Base-by-base conservation (phyloP, 92 coral and sea anemone genomes). In the Actinernus sp. region DNA sequence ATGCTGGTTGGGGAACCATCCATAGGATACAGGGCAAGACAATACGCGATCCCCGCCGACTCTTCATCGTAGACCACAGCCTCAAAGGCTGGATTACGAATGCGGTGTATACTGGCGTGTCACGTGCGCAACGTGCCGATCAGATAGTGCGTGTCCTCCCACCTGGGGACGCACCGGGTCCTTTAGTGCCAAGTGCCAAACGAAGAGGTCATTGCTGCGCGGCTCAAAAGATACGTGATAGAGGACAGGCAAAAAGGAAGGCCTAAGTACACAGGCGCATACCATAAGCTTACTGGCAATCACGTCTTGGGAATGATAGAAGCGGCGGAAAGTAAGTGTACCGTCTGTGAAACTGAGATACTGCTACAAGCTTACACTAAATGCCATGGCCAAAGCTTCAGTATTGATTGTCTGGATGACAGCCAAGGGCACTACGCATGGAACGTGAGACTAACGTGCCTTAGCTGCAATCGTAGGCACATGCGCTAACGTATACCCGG, bases 221-320 rank as follows among this genome's bases (percentile, higher is more conserved):
- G 78, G 26, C 4, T 71, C 26, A 58, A 71, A 45, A 41, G 78
- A 18, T 71, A 71, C 44, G 58, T 17, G 25, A 20, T 58, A 30
- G 68, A 71, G 45, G 78, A 71, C 68, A 17, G 68, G 48, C 68
- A 45, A 36, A 71, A 71, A 26, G 46, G 58, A n/a, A 56, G 68
- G 7, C 31, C 58, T 1, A 55, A 41, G 46, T 58, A 55, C 37
- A 69, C 27, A 1, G 77, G 67, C 6, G 24, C 55, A 0, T 11
- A 23, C 26, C 67, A 69, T 41, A 4, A 14, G 18, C n/a, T n/a
- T n/a, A n/a, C n/a, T n/a, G n/a, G n/a, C n/a, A n/a, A n/a, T n/a
- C n/a, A n/a, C 1, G 77, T 69, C n/a, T n/a, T n/a, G n/a, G n/a
- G n/a, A n/a, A n/a, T 67, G 30, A 22, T 67, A 30, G 28, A 36